These are phyloP conservation scores for Chiloscyllium punctatum DNA, from an alignment of 2,797 vertebrate genomes.

Conservation along the genomic window DNA sequence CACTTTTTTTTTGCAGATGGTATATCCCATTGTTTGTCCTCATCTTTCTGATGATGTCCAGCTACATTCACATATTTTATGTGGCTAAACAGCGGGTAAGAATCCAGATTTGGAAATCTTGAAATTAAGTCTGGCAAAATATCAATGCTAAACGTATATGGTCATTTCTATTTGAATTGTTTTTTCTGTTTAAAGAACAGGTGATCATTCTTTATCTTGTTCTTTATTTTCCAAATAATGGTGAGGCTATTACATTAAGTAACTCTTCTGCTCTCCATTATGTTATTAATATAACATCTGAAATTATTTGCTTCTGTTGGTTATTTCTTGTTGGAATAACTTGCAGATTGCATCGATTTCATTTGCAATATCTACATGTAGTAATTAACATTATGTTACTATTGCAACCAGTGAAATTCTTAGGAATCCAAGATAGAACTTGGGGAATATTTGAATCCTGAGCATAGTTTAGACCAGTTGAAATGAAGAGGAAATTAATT, in stretches of 20 bases:
- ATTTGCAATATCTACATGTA: not conserved
- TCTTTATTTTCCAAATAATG: not conserved
- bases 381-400: not conserved
- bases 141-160: not conserved
- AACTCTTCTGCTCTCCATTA: not conserved
- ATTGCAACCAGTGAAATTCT: not conserved
- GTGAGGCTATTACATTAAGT: not conserved
- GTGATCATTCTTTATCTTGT: not conserved
- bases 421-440: not conserved
- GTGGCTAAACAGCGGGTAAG: conserved; percentile 68
- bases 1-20: conserved; percentile 57
- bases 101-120: conserved; percentile 37
- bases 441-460: not conserved
- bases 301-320: not conserved
- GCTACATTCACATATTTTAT: conserved; percentile 70
- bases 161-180: not conserved
- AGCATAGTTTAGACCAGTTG: not conserved
- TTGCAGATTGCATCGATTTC: not conserved
- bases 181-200: not conserved
- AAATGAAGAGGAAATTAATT: not conserved
- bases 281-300: not conserved
- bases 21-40: conserved; percentile 69
- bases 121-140: not conserved
- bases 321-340: not conserved
- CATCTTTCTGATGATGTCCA: conserved; percentile 74